These are phyloP conservation scores for Pycnomerus fuliginosus DNA, from an alignment of 2,888 invertebrate genomes.

Conservation along the genomic window DNA sequence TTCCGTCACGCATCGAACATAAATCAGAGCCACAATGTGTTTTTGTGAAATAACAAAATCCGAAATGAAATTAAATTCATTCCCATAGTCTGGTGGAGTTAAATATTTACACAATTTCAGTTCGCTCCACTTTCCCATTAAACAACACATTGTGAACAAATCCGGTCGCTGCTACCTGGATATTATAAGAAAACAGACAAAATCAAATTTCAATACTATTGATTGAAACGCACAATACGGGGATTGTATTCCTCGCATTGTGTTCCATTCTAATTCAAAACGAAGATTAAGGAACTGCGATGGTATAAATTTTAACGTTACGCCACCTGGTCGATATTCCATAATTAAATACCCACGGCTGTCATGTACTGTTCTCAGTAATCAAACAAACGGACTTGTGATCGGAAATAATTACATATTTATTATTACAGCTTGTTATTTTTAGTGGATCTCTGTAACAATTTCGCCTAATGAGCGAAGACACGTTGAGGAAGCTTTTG, in stretches of 20 bases:
- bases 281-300: constrained; percentile 37
- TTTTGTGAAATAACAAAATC: constrained; percentile 22
- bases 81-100: constrained; percentile 20
- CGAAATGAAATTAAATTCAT: constrained; percentile 26
- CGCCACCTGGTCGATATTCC: constrained; percentile 27
- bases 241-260: constrained; percentile 39
- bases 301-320: constrained; percentile 33
- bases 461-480: too few species aligned
- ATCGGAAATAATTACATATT: too few species aligned
- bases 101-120: constrained; percentile 30
- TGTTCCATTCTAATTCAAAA: constrained; percentile 38
- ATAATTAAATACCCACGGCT: too few species aligned
- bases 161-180: constrained; percentile 41
- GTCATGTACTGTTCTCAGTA: too few species aligned
- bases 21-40: constrained; percentile 20
- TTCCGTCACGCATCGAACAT: constrained; percentile 23
- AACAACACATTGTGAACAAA: constrained; percentile 24
- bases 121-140: constrained; percentile 33
- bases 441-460: too few species aligned
- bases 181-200: constrained; percentile 47
- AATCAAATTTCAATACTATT: constrained; percentile 46
- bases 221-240: constrained; percentile 36
- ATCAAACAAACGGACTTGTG: too few species aligned
- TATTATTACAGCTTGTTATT: too few species aligned
- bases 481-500: too few species aligned